phyloP scores from a whole-genome alignment of 1,140 invertebrate species.

The Nylanderia fulva region DNA sequence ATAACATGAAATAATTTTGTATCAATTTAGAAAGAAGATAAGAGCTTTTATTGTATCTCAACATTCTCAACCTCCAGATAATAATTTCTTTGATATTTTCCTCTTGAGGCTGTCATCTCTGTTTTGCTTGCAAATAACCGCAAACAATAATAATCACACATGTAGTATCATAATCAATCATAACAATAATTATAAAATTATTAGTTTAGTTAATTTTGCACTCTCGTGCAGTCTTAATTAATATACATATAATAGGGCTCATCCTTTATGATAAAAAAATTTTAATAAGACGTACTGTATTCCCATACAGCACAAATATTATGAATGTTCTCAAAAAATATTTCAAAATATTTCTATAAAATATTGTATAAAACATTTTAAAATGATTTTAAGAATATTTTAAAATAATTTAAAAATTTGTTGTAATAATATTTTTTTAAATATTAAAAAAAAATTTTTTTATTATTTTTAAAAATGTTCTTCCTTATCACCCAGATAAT shows the following conservation, averaged over 20 bases:
- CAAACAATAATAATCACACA: neutral
- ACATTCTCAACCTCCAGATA: too few relatives aligned
- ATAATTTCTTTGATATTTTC: neutral
- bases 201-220: neutral
- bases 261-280: neutral
- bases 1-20: neutral
- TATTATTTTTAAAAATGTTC: too few relatives aligned
- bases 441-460: too few relatives aligned
- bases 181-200: neutral
- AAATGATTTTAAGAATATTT: too few relatives aligned
- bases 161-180: too few relatives aligned
- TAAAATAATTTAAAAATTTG: too few relatives aligned
- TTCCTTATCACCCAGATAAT: too few relatives aligned
- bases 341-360: too few relatives aligned
- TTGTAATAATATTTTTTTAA: too few relatives aligned
- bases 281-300: neutral
- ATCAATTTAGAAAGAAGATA: conserved; percentile 14
- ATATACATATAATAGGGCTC: neutral
- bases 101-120: neutral
- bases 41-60: neutral
- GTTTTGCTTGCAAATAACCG: neutral
- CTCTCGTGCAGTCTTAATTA: neutral
- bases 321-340: too few relatives aligned
- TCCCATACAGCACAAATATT: too few relatives aligned
- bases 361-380: too few relatives aligned